Base-by-base conservation (phyloP, 2,797 vertebrate genomes). In the Myotis planiceps region DNA sequence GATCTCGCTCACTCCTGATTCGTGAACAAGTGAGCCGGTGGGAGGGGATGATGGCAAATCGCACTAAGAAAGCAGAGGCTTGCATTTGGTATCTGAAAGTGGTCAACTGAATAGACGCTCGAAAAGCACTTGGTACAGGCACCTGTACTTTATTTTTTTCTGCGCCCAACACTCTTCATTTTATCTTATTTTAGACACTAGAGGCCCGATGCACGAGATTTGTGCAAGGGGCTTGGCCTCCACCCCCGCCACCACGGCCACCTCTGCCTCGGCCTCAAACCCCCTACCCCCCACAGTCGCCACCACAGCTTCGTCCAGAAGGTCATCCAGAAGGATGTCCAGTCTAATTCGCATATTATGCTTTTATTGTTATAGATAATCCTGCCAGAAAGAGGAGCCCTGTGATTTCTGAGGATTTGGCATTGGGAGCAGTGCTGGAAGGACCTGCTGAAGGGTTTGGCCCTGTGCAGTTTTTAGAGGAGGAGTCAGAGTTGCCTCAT, bases 1-100 rank as follows among this genome's bases (percentile, higher is more conserved):
- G 95, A 96, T 96, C 97, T 96, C 49, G 12, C 83, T 96, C 58
- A 47, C 92, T 96, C 88, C 84, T 39, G 97, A 90, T 79, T 98
- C 90, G 69, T 82, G 60, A 95, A 88, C 90, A 97, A 92, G 96
- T 79, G 86, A 63, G 49, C 83, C 53, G 49, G 80, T 78, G 82
- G 86, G 63, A 1, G 55, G 60, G 85, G 65, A 45, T 72, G 3
- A 74, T 88, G 75, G 82, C 81, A 60, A 32, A 3, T 16, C 63
- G 45, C n/a, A 9, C 0, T 10, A 37, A 92, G 29, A 5, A 65
- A 85, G 42, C 16, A n/a, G 76, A 13, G 18, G n/a, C 6, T n/a
- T 29, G 60, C 32, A 0, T 0, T 6, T 14, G 12, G n/a, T 45
- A 3, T 18, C 2, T 1, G 3, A 5, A 0, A 45, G 63, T 18